Conservation (phyloP, 1,140 invertebrate species). For the Pararge aegeria region DNA sequence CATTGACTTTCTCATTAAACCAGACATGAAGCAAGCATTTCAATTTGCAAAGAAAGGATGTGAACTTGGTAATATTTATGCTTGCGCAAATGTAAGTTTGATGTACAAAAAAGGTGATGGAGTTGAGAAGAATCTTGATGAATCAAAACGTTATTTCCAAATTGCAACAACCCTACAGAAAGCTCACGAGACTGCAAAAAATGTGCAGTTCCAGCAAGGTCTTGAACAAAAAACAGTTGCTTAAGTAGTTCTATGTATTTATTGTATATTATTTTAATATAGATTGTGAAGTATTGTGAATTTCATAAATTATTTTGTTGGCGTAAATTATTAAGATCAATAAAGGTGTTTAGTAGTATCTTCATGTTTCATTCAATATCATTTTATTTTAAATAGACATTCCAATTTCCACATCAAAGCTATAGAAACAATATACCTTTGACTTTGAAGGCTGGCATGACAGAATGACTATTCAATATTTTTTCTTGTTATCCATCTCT, state of each 20-base stretch:
- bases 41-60: constrained; percentile 87
- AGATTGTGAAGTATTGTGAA: constrained; percentile 1
- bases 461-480: no score
- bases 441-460: no score
- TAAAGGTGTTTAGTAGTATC: not conserved
- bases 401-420: no score
- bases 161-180: constrained; percentile 85
- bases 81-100: constrained; percentile 92
- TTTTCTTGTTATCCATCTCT: no score
- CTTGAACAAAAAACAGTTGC: constrained; percentile 47
- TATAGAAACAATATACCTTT: no score
- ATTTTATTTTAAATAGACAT: no score
- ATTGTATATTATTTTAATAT: constrained; percentile 11
- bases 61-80: constrained; percentile 89
- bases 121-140: constrained; percentile 84
- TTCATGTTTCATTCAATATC: not conserved
- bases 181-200: constrained; percentile 81
- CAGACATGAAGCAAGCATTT: constrained; percentile 88
- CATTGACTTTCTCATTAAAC: constrained; percentile 81
- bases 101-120: constrained; percentile 90
- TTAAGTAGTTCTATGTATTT: not conserved
- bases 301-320: constrained; percentile 1
- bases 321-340: not conserved
- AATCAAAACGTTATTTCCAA: constrained; percentile 87
- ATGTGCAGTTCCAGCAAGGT: constrained; percentile 85